phyloP scores from a whole-genome alignment of 1,140 invertebrate genomes.

The Bradysia coprophila region DNA sequence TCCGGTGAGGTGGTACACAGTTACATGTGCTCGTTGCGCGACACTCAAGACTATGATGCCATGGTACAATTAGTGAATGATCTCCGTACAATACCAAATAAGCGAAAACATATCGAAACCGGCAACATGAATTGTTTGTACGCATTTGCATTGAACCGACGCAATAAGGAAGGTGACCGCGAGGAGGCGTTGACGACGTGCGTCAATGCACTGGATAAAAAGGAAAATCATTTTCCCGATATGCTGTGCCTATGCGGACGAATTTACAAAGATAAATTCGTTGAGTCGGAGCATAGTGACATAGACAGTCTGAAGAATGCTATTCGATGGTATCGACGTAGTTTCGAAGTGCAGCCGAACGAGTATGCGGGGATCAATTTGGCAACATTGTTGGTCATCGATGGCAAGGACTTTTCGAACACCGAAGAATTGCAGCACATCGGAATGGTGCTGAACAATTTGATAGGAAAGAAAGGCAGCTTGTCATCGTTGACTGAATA shows the following conservation, averaged over 20 bases:
- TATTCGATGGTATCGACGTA: slow-evolving; percentile 96
- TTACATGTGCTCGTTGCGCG: slow-evolving; percentile 79
- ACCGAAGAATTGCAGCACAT: slow-evolving; percentile 82
- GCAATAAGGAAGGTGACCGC: slow-evolving; percentile 86
- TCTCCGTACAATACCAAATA: slow-evolving; percentile 79
- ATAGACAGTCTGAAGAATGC: slow-evolving; percentile 76
- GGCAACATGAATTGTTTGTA: slow-evolving; percentile 84
- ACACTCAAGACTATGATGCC: slow-evolving; percentile 93
- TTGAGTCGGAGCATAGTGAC: slow-evolving; percentile 85
- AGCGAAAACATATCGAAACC: slow-evolving; percentile 75
- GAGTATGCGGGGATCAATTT: slow-evolving; percentile 99
- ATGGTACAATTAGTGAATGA: slow-evolving; percentile 97
- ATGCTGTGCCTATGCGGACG: slow-evolving; percentile 96
- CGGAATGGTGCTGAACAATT: slow-evolving; percentile 86
- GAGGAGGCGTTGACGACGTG: slow-evolving; percentile 87
- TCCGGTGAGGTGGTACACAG: slow-evolving; percentile 88
- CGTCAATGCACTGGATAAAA: slow-evolving; percentile 72
- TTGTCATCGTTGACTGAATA: slow-evolving; percentile 86
- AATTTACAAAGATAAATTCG: slow-evolving; percentile 98
- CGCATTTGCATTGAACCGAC: slow-evolving; percentile 90
- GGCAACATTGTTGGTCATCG: slow-evolving; percentile 93
- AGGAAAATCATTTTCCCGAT: slow-evolving; percentile 88
- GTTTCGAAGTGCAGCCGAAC: slow-evolving; percentile 94
- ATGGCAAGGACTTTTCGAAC: slow-evolving; percentile 86
- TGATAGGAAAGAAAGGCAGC: slow-evolving; percentile 96